phyloP scores from a whole-genome alignment of 2,113 vertebrate genomes.

The Tyto alba region DNA sequence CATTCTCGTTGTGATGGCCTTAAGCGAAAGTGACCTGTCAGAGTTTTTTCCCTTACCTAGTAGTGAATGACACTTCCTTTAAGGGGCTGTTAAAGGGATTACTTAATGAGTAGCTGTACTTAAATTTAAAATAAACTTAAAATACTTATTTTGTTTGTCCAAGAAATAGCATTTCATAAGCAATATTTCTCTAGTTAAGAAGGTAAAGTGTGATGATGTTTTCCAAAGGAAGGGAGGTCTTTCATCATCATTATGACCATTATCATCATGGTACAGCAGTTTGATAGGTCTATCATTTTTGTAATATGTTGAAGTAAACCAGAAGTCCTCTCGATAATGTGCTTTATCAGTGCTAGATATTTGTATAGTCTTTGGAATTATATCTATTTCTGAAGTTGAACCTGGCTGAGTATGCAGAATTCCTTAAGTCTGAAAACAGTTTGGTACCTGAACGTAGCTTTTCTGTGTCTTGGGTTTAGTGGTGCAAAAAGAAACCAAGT shows the following conservation, averaged over 20 bases:
- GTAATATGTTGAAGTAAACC: background rate
- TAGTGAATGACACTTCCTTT: background rate
- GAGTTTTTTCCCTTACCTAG: background rate
- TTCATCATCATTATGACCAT: background rate
- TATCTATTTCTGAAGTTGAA: background rate
- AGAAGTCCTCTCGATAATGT: background rate
- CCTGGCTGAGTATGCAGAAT: background rate
- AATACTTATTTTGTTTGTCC: background rate
- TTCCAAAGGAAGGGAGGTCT: background rate
- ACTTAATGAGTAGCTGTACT: background rate
- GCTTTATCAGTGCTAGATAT: background rate
- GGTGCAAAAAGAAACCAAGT: background rate
- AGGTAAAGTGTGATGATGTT: background rate
- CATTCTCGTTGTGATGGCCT: background rate
- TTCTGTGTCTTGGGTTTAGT: background rate
- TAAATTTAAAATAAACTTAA: background rate
- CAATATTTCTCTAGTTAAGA: background rate
- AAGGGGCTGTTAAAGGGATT: background rate
- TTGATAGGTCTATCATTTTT: background rate
- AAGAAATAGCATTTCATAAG: background rate
- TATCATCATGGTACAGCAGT: background rate
- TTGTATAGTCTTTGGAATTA: background rate
- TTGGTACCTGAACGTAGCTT: background rate
- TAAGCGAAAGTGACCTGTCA: background rate
- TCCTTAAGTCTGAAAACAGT: background rate